phyloP scores from a whole-genome alignment of 53 echinoderm and acorn worm genomes.

The Echinarachnius parma region DNA sequence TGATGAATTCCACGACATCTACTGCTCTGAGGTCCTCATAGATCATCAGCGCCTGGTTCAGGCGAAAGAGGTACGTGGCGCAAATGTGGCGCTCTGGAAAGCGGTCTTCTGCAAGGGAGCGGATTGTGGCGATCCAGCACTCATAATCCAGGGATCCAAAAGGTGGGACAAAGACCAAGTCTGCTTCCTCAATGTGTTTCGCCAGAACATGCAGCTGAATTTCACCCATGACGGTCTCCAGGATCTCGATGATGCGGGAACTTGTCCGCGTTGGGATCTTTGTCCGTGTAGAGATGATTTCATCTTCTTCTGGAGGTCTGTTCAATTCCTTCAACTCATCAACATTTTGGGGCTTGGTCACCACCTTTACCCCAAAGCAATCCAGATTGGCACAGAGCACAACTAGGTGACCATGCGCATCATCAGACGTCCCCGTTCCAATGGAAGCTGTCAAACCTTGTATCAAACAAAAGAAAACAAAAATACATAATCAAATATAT shows the following conservation, averaged over 20 bases:
- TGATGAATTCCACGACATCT: conserved; percentile 39
- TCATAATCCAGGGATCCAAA: conserved; percentile 60
- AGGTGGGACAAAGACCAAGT: no score
- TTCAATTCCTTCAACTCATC: conserved; percentile 29
- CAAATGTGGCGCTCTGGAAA: conserved; percentile 7
- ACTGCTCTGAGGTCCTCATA: conserved; percentile 55
- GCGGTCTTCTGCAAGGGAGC: conserved; percentile 28
- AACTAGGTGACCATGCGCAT: conserved; percentile 52
- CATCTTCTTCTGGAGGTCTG: conserved; percentile 60
- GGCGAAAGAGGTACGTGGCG: conserved; percentile 39
- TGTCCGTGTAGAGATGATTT: conserved; percentile 17
- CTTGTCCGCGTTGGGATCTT: neutral
- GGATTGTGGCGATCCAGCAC: conserved; percentile 31
- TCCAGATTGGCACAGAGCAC: conserved; percentile 75
- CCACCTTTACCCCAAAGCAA: conserved; percentile 45
- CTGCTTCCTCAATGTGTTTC: no score
- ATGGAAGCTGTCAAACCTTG: conserved; percentile 69
- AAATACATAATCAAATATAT: no score
- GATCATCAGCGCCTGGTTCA: conserved; percentile 55
- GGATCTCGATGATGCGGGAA: conserved; percentile 29
- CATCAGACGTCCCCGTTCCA: conserved; percentile 57
- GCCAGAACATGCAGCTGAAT: conserved; percentile 28
- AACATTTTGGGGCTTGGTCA: conserved; percentile 23
- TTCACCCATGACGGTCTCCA: conserved; percentile 50
- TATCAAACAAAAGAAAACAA: no score